Evolutionary conservation across 2,797 vertebrate species (phyloP), one percentile per base, ranked within the genome.

Genomic region (Chelon labrosus): DNA sequence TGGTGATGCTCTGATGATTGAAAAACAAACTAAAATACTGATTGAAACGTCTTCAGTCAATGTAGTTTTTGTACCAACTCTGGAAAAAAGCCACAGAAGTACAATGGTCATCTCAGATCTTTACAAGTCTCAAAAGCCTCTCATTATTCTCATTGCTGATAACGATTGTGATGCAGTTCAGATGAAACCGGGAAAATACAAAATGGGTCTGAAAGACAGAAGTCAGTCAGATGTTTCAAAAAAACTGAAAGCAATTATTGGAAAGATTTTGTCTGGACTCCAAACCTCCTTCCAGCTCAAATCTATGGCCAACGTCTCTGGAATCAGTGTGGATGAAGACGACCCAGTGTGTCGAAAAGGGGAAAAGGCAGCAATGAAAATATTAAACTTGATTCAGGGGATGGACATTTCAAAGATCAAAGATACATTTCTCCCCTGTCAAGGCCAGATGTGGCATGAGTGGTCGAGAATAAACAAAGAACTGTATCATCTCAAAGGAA

Each of bases 391-490:
- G 3, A 4, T 95, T 41, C 10, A 80, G 54, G 9, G 31, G 8
- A 56, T 55, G 14, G 19, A 90, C 0, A 20, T 93, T 57, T 76
- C 11, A 1, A n/a, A 87, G 3, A 85, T 94, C 14, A 96, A 96
- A 67, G 76, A 88, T n/a, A 51, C 1, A 3, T 86, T 93, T 7
- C 56, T 96, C 3, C 93, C 92, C 0, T 92, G 94, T 54, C 95
- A 96, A 57, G 95, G 94, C 27, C 4, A 89, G 27, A 75, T 95
- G 10, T 96, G 95, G 95, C 64, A 91, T 3, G 3, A 3, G 0
- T 96, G 95, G 95, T 94, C 93, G 65, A 50, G 53, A 65, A 93
- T 82, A 64, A 92, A 95, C 65, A 95, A 91, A 83, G 92, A 95
- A 46, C 70, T 92, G 37, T 87, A 90, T 69, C 82, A 86, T 37